Conservation (phyloP, 35 echinoderm and acorn worm species). For the Chiridota heheva region DNA sequence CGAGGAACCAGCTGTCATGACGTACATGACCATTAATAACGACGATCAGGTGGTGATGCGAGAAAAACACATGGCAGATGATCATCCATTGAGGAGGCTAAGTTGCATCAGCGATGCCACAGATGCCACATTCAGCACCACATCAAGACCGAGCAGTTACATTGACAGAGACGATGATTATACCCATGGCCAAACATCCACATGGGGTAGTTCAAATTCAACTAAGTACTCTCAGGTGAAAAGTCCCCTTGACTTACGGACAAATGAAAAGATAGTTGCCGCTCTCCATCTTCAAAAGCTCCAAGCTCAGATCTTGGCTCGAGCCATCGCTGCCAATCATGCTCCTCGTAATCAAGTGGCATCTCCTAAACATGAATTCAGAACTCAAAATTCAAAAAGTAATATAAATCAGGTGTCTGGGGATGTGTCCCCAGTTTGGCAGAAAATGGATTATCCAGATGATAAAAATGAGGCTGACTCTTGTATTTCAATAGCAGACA, state of each 20-base stretch:
- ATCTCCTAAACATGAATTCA: not conserved
- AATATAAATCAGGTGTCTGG: slow-evolving; percentile 25
- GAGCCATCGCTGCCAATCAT: slow-evolving; percentile 47
- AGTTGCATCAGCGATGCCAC: slow-evolving; percentile 98
- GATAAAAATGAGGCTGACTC: not conserved
- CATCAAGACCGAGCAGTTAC: slow-evolving; percentile 88
- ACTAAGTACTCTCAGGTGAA: no score
- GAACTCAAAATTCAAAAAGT: not conserved
- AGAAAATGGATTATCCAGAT: slow-evolving; percentile 42
- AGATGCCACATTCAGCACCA: slow-evolving; percentile 92
- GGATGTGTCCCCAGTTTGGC: slow-evolving; percentile 50
- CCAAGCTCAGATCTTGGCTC: slow-evolving; percentile 44
- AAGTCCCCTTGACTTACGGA: slow-evolving; percentile 19
- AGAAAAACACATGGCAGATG: slow-evolving; percentile 91
- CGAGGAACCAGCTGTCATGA: slow-evolving; percentile 84
- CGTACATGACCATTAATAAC: slow-evolving; percentile 94
- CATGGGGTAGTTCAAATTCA: slow-evolving; percentile 11
- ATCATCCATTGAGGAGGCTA: slow-evolving; percentile 86
- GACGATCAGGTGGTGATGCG: slow-evolving; percentile 96
- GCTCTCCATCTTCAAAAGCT: slow-evolving; percentile 65
- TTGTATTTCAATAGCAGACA: not conserved
- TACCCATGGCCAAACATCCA: slow-evolving; percentile 23
- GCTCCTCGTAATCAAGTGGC: slow-evolving; percentile 15
- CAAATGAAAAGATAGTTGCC: slow-evolving; percentile 45
- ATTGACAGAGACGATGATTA: slow-evolving; percentile 67